Conservation (phyloP, 2,888 invertebrate species). For the Drosophila hamatofila region DNA sequence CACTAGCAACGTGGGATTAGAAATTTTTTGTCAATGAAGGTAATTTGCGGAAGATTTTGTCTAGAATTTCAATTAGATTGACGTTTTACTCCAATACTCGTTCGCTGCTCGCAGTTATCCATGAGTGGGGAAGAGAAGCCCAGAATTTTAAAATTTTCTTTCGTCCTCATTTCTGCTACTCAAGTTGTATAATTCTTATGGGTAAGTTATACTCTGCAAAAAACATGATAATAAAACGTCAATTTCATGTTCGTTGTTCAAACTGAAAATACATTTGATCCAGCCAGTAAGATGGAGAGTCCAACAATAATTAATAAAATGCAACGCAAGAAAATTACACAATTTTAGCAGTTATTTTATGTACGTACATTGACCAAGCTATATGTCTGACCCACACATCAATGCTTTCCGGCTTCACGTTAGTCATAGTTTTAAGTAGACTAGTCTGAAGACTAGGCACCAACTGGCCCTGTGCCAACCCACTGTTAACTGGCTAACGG, state of each 20-base stretch:
- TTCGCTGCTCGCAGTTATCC: conserved; percentile 14
- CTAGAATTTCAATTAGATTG: conserved; percentile 85
- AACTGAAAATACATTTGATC: background rate
- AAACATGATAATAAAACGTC: background rate
- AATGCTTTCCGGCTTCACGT: conserved; percentile 3
- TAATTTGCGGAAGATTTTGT: conserved; percentile 85
- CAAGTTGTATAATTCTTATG: background rate
- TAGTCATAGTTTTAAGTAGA: conserved; percentile 7
- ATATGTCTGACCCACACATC: conserved; percentile 32
- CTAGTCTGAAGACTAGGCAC: background rate
- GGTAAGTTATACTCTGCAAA: background rate
- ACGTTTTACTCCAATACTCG: conserved; percentile 59
- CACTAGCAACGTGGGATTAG: conserved; percentile 76
- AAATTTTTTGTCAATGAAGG: conserved; percentile 85
- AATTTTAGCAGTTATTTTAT: background rate
- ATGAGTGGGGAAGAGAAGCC: background rate
- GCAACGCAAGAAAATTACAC: background rate
- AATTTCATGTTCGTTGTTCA: background rate
- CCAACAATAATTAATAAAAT: background rate
- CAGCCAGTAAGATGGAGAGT: too few relatives aligned
- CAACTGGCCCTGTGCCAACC: background rate
- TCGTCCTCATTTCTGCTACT: background rate
- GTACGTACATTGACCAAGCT: conserved; percentile 8
- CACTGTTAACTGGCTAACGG: conserved; percentile 23
- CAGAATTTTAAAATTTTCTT: conserved; percentile 25